Conservation (phyloP, 92 coral and sea anemone species). For the Phymanthus crucifer region DNA sequence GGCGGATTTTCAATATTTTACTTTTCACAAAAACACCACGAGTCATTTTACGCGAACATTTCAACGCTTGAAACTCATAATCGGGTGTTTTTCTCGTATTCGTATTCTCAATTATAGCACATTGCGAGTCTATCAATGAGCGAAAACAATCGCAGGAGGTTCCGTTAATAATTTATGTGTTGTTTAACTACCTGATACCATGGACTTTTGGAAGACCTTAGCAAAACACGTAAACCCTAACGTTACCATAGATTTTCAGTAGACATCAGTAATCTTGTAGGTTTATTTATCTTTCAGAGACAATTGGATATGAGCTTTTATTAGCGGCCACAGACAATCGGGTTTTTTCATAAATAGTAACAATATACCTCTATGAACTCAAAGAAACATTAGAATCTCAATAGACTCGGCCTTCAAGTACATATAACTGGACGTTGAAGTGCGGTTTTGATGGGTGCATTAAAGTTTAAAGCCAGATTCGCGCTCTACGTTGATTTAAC, state of each 20-base stretch:
- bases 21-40: conserved; percentile 13
- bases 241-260: conserved; percentile 39
- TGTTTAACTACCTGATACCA: conserved; percentile 55
- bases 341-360: conserved; percentile 16
- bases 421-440: conserved; percentile 43
- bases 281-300: conserved; percentile 32
- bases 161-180: conserved; percentile 70
- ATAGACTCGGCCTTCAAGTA: conserved; percentile 35
- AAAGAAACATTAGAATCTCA: background rate
- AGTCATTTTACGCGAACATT: conserved; percentile 13
- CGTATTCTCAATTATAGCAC: background rate
- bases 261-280: conserved; percentile 26
- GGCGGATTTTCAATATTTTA: background rate
- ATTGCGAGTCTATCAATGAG: conserved; percentile 27
- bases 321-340: conserved; percentile 1
- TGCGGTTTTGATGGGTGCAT: conserved; percentile 32
- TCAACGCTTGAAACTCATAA: conserved; percentile 22
- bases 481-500: conserved; percentile 8
- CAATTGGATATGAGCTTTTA: conserved; percentile 24
- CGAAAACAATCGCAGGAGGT: conserved; percentile 62
- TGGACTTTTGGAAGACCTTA: conserved; percentile 48
- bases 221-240: conserved; percentile 51
- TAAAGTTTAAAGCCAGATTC: conserved; percentile 4
- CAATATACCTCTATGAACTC: conserved; percentile 1
- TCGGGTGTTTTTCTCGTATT: background rate